Evolutionary conservation across 2,797 vertebrate species (phyloP).

Genomic region (Oryzias dopingdopingensis): DNA sequence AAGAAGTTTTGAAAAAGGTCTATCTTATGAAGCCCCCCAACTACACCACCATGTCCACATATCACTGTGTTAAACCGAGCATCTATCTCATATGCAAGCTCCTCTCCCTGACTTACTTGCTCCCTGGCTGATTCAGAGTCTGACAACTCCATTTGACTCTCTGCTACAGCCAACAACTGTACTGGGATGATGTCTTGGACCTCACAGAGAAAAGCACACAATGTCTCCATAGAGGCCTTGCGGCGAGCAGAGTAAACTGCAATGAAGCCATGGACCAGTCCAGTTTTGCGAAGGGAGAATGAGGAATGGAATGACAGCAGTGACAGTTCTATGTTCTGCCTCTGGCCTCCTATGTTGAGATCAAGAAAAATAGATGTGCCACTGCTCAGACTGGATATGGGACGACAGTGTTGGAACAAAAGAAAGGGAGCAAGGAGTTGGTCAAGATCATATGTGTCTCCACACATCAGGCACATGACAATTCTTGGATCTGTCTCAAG

Average conservation of each 20-base stretch:
- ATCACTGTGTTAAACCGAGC: conserved; percentile 85
- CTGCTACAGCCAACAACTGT: conserved; percentile 88
- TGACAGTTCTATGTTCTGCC: conserved; percentile 86
- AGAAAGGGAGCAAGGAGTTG: conserved; percentile 90
- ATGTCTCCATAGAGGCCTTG: conserved; percentile 89
- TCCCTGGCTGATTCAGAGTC: conserved; percentile 87
- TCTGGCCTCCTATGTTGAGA: conserved; percentile 81
- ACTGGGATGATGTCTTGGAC: conserved; percentile 95
- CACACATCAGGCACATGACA: conserved; percentile 95
- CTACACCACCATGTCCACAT: conserved; percentile 82
- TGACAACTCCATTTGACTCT: conserved; percentile 81
- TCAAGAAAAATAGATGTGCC: conserved; percentile 87
- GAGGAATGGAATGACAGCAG: conserved; percentile 92
- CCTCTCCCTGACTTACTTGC: conserved; percentile 89
- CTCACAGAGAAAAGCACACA: conserved; percentile 94
- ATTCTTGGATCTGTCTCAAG: conserved; percentile 87
- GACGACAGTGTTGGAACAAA: conserved; percentile 84
- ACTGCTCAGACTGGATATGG: conserved; percentile 75
- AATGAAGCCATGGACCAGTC: conserved; percentile 92
- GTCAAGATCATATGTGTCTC: conserved; percentile 86
- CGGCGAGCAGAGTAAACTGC: conserved; percentile 91
- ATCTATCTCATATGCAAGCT: conserved; percentile 92
- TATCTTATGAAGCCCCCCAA: conserved; percentile 84
- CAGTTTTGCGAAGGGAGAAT: conserved; percentile 90
- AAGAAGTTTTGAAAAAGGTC: conserved; percentile 90